Evolutionary conservation across 2,797 vertebrate genomes (phyloP).

Genomic region (Sebastes minor): DNA sequence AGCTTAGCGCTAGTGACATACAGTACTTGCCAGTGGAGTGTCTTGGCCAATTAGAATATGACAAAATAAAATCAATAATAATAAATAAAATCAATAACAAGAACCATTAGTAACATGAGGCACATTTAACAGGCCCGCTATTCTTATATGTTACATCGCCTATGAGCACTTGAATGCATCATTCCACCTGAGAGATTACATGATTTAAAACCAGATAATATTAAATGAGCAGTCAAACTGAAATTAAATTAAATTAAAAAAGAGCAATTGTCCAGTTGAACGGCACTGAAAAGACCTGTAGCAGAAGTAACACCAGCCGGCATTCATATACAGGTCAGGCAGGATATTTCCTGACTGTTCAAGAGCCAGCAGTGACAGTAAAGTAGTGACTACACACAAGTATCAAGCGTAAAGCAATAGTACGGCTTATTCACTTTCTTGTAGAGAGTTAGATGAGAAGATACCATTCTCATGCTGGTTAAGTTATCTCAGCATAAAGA

Average conservation of each 20-base stretch:
- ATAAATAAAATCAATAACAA: conserved; percentile 20
- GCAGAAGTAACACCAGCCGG: neutral
- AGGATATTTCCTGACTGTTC: neutral
- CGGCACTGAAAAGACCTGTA: neutral
- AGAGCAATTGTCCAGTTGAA: neutral
- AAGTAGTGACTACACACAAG: neutral
- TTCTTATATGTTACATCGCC: neutral
- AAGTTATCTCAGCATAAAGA: too few species aligned
- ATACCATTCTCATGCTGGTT: too few species aligned
- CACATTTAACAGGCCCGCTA: neutral
- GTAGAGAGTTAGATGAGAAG: neutral
- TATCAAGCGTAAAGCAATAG: neutral
- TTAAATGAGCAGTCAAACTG: conserved; percentile 2
- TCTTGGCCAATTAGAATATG: conserved; percentile 7
- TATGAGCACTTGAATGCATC: conserved; percentile 1
- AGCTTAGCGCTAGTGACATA: conserved; percentile 22
- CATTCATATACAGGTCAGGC: neutral
- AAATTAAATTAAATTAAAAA: neutral
- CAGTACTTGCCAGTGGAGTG: neutral
- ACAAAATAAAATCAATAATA: conserved; percentile 28
- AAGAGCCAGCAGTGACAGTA: too few species aligned
- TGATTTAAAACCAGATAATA: neutral
- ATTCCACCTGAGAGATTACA: neutral
- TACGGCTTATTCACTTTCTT: neutral
- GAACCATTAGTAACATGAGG: neutral